These are phyloP conservation scores for Notamacropus eugenii DNA, from an alignment of 2,797 vertebrate genomes.

Conservation along the genomic window DNA sequence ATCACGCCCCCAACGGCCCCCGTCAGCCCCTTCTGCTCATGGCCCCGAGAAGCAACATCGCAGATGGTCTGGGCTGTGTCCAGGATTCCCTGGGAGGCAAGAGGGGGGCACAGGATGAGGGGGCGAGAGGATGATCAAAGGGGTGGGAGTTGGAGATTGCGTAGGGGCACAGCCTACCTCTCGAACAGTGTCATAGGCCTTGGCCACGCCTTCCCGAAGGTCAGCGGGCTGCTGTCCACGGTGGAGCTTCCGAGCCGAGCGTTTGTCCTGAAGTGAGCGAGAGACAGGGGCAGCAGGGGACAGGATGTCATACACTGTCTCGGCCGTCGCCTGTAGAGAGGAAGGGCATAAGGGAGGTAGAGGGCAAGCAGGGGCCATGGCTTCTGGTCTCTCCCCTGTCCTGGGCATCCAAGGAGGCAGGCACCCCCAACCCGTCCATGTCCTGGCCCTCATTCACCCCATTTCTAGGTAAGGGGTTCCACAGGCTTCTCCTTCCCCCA, in stretches of 20 bases:
- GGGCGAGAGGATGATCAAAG: rapidly evolving
- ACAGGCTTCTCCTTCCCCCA: neutral
- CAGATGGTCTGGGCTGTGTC: constrained; percentile 95
- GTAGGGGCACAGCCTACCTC: constrained; percentile 84
- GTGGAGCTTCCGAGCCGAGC: constrained; percentile 85
- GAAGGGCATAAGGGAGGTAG: neutral
- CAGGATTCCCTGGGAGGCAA: constrained; percentile 88
- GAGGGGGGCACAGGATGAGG: neutral
- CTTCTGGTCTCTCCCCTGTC: neutral
- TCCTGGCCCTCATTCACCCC: neutral
- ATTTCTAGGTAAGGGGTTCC: neutral
- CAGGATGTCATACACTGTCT: constrained; percentile 95
- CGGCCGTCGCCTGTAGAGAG: constrained; percentile 90
- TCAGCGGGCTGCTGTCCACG: constrained; percentile 92
- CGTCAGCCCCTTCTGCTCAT: constrained; percentile 94
- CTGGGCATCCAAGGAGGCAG: neutral
- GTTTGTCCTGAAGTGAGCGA: constrained; percentile 89
- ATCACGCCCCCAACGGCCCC: constrained; percentile 94
- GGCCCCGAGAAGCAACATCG: constrained; percentile 92
- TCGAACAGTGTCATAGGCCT: constrained; percentile 94
- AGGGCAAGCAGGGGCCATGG: neutral
- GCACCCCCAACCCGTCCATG: too few relatives aligned
- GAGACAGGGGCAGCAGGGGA: constrained; percentile 92
- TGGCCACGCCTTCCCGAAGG: constrained; percentile 94
- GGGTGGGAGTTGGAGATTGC: rapidly evolving